Evolutionary conservation across 2,113 vertebrate genomes (phyloP), one percentile per base, ranked within the genome.

Genomic region (Vimba vimba): DNA sequence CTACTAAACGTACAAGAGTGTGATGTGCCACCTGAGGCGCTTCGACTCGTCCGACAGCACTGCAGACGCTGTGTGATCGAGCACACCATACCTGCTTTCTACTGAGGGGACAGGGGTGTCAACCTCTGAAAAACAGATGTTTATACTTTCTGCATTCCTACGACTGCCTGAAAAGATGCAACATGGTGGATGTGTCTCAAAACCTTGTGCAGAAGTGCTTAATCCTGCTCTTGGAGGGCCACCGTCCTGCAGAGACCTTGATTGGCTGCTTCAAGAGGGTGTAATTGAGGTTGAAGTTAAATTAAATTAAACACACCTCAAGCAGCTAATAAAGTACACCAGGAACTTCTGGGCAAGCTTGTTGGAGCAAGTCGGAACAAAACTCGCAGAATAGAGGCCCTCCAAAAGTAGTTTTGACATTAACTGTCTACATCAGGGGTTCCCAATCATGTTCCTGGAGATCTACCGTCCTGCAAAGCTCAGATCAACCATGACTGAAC

Each of bases 1-100:
- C 96, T 97, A 90, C 94, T 99, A 86, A 99, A 98, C 0, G 97
- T 99, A 85, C 98, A 99, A 95, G 98, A 99, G 94, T 99, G 98
- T 6, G 97, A 98, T 21, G 96, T 99, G 76, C 96, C 98, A 0
- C 96, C 97, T 11, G 98, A 99, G 92, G 97, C 96, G 1, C 94
- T 99, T 90, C 93, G 96, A 4, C 98, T 99, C 6, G 97, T 99
- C 43, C 94, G 98, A 74, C 96, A 97, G 60, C 97, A 99, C 85
- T 99, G 97, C 93, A 96, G 96, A 83, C 97, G 97, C 88, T 99
- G 98, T 43, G 96, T 98, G 90, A 99, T 99, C 85, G 98, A 99
- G 92, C 98, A 99, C 95, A 99, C 97, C 77, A 99, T 98, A 93
- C 97, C 98, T 1, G 98, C 96, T 85, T 99, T 99, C 94, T 99